These are phyloP conservation scores for Sebastes schlegelii DNA, from an alignment of 2,113 vertebrate species.

Conservation along the genomic window DNA sequence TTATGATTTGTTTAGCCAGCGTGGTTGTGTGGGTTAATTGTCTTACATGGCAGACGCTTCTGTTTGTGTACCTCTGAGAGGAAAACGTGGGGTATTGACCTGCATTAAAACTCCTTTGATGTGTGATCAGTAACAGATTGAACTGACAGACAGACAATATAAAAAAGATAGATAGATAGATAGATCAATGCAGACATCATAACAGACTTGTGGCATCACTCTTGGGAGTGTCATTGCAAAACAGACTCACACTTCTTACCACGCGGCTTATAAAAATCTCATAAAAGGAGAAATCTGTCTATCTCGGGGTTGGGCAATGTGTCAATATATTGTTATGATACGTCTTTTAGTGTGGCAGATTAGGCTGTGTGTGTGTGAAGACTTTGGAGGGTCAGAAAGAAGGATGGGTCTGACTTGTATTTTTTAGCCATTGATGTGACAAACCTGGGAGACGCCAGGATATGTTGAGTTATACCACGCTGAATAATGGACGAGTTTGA, in stretches of 20 bases:
- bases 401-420: background rate
- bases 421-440: background rate
- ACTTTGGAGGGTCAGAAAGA: background rate
- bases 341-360: background rate
- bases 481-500: background rate
- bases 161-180: conserved; percentile 15
- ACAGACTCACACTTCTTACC: conserved; percentile 28
- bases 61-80: conserved; percentile 51
- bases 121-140: conserved; percentile 54
- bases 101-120: conserved; percentile 66
- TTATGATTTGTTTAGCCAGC: conserved; percentile 73
- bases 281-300: background rate
- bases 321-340: background rate
- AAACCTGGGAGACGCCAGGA: background rate
- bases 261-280: background rate
- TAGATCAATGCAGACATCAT: conserved; percentile 11
- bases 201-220: conserved; percentile 15
- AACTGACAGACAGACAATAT: conserved; percentile 32
- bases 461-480: background rate
- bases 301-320: background rate
- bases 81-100: conserved; percentile 47
- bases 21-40: conserved; percentile 48
- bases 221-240: conserved; percentile 20
- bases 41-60: conserved; percentile 51
- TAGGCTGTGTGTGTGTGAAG: background rate